Evolutionary conservation across 1,140 invertebrate species (phyloP).

Genomic region (Drosophila nigrodunni): DNA sequence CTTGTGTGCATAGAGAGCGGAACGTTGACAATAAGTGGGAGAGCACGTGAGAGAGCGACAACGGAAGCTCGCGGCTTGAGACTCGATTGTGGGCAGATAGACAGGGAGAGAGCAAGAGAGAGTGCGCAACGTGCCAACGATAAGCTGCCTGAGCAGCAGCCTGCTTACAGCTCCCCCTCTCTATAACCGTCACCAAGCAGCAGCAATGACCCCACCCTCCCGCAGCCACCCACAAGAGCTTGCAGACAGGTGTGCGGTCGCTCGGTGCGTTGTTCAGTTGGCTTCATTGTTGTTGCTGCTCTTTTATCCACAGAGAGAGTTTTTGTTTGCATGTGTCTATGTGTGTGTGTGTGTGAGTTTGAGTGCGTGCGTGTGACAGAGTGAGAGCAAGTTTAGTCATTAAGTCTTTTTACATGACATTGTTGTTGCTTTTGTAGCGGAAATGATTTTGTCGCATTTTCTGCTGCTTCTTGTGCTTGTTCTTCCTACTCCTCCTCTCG

Average conservation of each 20-base stretch:
- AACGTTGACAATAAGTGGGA: constrained; percentile 8
- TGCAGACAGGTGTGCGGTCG: constrained; percentile 62
- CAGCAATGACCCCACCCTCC: not conserved
- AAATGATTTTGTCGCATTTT: constrained; percentile 60
- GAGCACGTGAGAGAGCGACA: constrained; percentile 11
- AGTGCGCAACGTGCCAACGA: constrained; percentile 56
- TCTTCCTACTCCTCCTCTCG: not conserved
- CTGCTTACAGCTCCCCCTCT: not conserved
- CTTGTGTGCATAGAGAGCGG: constrained; percentile 27
- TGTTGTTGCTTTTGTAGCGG: constrained; percentile 61
- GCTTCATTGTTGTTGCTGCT: constrained; percentile 43
- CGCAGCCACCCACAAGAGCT: constrained; percentile 24
- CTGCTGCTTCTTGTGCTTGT: not conserved
- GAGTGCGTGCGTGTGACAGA: constrained; percentile 7
- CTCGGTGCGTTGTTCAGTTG: constrained; percentile 53
- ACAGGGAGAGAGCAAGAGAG: constrained; percentile 19
- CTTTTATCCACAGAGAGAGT: constrained; percentile 49
- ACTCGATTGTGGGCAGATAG: no score
- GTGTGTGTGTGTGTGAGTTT: constrained; percentile 16
- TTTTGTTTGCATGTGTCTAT: not conserved
- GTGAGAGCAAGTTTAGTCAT: constrained; percentile 55
- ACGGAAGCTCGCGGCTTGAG: constrained; percentile 16
- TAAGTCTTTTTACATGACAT: constrained; percentile 49
- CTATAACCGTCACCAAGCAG: not conserved
- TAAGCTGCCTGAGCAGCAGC: constrained; percentile 70